Evolutionary conservation across 2,113 vertebrate genomes (phyloP).

Genomic region (Chionomys nivalis): DNA sequence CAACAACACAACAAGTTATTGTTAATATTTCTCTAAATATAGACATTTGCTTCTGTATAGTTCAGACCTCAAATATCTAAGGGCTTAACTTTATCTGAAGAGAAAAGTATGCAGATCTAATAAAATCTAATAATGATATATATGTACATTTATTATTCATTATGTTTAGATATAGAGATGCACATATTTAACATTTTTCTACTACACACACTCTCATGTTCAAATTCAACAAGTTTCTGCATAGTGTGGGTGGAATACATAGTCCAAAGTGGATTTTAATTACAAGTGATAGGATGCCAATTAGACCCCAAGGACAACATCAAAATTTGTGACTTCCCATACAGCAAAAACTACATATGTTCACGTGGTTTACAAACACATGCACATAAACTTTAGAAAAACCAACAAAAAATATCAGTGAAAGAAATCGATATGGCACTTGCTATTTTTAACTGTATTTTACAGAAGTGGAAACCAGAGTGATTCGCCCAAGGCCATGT

Average conservation of each 20-base stretch:
- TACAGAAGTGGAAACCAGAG: constrained; percentile 18
- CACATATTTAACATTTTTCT: background rate
- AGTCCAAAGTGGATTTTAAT: background rate
- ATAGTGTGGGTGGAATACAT: background rate
- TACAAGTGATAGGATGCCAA: background rate
- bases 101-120: background rate
- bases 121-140: background rate
- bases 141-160: background rate
- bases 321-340: background rate
- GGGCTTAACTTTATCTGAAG: constrained; percentile 43
- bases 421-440: background rate
- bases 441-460: constrained; percentile 48
- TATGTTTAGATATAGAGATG: background rate
- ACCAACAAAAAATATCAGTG: background rate
- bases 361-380: background rate
- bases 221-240: constrained; percentile 6
- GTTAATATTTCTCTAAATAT: background rate
- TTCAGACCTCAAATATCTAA: background rate
- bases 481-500: background rate
- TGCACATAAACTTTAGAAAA: background rate
- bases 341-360: background rate
- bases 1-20: background rate
- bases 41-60: background rate
- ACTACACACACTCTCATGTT: background rate
- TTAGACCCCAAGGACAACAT: background rate